phyloP scores from a whole-genome alignment of 1,140 invertebrate species.

The Cephus cinctus region DNA sequence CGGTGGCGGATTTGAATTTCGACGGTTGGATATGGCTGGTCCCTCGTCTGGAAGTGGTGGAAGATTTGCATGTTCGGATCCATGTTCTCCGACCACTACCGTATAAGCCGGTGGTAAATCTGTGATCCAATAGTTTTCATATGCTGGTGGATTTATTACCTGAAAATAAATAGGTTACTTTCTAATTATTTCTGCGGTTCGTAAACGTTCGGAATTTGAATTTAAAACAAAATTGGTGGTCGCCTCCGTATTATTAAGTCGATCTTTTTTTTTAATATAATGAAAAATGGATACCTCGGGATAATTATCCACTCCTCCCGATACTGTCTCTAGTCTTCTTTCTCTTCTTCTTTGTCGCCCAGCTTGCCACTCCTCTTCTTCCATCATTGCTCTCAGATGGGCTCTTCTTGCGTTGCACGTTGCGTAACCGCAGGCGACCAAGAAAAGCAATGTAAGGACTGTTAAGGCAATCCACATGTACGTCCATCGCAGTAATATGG shows the following conservation, averaged over 20 bases:
- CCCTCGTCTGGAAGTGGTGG: not conserved
- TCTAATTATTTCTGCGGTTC: no score
- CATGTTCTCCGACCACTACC: conserved; percentile 10
- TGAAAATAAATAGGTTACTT: conserved; percentile 11
- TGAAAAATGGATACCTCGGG: conserved; percentile 19
- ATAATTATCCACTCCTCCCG: conserved; percentile 22
- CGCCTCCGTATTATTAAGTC: not conserved
- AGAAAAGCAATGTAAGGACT: conserved; percentile 36
- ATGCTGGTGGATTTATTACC: conserved; percentile 28
- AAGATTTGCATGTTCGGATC: conserved; percentile 13
- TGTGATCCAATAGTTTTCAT: conserved; percentile 30
- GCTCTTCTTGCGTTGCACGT: conserved; percentile 26
- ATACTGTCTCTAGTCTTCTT: conserved; percentile 27
- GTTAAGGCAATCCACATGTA: conserved; percentile 42
- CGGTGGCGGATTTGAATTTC: conserved; percentile 27
- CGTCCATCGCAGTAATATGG: conserved; percentile 37
- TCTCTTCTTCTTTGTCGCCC: conserved; percentile 16
- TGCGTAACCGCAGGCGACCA: conserved; percentile 36
- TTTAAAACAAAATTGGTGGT: no score
- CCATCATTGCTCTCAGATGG: conserved; percentile 9
- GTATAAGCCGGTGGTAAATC: conserved; percentile 34
- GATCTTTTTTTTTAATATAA: not conserved
- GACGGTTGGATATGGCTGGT: not conserved
- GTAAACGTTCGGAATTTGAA: no score
- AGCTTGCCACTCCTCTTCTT: conserved; percentile 8